Evolutionary conservation across 2,888 invertebrate genomes (phyloP), one percentile per base, ranked within the genome.

Genomic region (Drosophila multiciliata): DNA sequence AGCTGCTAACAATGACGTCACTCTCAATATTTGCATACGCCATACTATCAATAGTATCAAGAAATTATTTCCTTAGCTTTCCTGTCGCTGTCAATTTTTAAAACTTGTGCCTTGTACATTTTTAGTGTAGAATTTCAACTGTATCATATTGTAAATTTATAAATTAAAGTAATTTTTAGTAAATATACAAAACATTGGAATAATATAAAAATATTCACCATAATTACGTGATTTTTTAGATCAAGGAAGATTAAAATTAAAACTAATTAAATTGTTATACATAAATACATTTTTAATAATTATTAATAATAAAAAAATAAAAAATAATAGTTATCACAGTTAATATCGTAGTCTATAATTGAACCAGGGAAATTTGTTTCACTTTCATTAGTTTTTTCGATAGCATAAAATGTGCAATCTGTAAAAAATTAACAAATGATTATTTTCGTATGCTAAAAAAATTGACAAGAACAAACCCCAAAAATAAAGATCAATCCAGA

Each of bases 1-100:
- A 71, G 68, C 75, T 74, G 53, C 58, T 49, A 42, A 15, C 63
- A 35, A 67, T 75, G 83, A 82, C 82, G 80, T 75, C 78, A 82
- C 54, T 29, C 8, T 62, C 58, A 66, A 62, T 57, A 36, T 35
- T 12, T 29, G 23, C 26, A 59, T 35, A 45, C 48, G 59, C 58
- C 64, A 62, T 38, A 50, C n/a, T 35, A 17, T 57, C 20, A 54
- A 65, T 32, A 17, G 17, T 36, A 32, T 53, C 15, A n/a, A 53
- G 15, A 20, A 8, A 33, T 17, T 2, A 45, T 20, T n/a, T 50
- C 1, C 20, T 33, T 35, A 0, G 15, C 23, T 6, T n/a, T n/a
- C n/a, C n/a, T n/a, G n/a, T 15, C 7, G n/a, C 12, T n/a, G n/a
- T 6, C 8, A 9, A 52, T 7, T 32, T 6, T n/a, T n/a, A 29